phyloP scores from a whole-genome alignment of 2,797 vertebrate genomes.

The Pseudochaenichthys georgianus region DNA sequence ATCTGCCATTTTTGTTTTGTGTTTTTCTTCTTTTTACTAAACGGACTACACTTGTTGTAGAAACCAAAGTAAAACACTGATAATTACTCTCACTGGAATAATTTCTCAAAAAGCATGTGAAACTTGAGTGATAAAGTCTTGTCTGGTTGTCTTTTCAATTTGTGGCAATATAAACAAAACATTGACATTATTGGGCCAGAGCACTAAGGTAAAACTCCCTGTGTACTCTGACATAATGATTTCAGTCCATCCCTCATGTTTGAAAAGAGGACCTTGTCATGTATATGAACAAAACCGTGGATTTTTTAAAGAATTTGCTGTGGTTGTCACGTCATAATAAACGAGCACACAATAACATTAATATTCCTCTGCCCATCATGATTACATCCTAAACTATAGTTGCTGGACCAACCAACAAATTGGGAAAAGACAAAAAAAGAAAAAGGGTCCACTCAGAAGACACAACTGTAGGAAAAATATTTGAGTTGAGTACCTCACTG shows the following conservation, averaged over 20 bases:
- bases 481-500: constrained; percentile 59
- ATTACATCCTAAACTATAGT: constrained; percentile 24
- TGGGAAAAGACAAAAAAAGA: constrained; percentile 6
- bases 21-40: not conserved
- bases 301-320: not conserved
- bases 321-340: not conserved
- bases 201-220: not conserved
- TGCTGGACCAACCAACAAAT: constrained; percentile 4
- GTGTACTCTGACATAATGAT: not conserved
- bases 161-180: not conserved
- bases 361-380: constrained; percentile 1
- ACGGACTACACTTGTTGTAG: constrained; percentile 2
- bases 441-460: constrained; percentile 36
- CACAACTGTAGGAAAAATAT: constrained; percentile 61
- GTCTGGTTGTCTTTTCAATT: too few species aligned
- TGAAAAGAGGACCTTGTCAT: not conserved
- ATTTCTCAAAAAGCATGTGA: too few species aligned
- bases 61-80: too few species aligned
- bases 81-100: too few species aligned
- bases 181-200: not conserved
- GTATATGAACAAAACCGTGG: not conserved
- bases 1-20: constrained; percentile 12
- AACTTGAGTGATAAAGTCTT: too few species aligned
- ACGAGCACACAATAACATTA: not conserved
- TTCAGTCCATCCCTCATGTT: not conserved